Evolutionary conservation across 2,888 invertebrate species (phyloP).

Genomic region (Drosophila mulleri): DNA sequence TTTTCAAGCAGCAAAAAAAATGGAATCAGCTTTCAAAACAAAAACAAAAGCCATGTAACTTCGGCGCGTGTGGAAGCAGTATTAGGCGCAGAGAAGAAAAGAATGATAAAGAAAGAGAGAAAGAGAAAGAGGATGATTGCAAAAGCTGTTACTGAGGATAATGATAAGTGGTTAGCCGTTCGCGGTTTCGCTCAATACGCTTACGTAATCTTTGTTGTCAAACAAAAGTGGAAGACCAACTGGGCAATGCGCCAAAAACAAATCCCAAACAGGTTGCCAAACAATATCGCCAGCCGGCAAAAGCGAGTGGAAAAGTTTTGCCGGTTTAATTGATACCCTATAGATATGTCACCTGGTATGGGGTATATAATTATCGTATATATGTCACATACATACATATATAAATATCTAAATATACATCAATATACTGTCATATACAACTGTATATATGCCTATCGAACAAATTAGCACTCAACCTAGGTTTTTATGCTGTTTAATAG

Average conservation of each 20-base stretch:
- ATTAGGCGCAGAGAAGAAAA: not conserved
- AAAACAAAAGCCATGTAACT: slow-evolving; percentile 6
- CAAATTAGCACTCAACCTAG: not conserved
- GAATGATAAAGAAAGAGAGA: not conserved
- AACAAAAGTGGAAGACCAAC: slow-evolving; percentile 59
- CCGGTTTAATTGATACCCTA: slow-evolving; percentile 20
- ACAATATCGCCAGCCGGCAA: slow-evolving; percentile 21
- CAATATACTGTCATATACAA: not conserved
- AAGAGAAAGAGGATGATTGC: slow-evolving; percentile 13
- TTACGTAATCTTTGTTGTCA: slow-evolving; percentile 77
- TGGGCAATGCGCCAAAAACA: slow-evolving; percentile 55
- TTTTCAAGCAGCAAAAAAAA: not conserved
- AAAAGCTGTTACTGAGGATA: slow-evolving; percentile 1
- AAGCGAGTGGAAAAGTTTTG: slow-evolving; percentile 2
- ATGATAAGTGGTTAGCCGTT: slow-evolving; percentile 9
- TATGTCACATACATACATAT: not conserved
- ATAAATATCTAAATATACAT: not conserved
- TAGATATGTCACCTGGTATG: not conserved
- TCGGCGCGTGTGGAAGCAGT: not conserved
- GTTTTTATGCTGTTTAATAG: not conserved
- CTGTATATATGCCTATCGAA: not conserved
- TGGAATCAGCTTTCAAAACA: slow-evolving; percentile 14
- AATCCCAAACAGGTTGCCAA: slow-evolving; percentile 48
- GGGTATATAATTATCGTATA: not conserved
- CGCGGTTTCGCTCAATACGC: slow-evolving; percentile 20